phyloP scores from a whole-genome alignment of 2,113 vertebrate genomes.

The Symphodus melops region DNA sequence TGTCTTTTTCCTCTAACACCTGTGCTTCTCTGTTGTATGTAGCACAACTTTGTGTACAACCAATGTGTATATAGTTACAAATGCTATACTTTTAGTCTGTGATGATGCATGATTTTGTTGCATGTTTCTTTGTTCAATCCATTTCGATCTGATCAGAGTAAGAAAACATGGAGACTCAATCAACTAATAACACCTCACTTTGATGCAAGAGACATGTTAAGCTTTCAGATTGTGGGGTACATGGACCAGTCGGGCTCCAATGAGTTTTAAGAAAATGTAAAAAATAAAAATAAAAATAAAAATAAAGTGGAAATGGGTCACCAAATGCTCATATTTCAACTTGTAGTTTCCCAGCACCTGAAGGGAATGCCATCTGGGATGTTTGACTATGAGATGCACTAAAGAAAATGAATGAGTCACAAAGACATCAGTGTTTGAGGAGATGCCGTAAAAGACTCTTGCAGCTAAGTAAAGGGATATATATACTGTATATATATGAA shows the following conservation, averaged over 20 bases:
- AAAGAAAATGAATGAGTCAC: neutral
- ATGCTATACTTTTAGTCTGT: neutral
- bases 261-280: neutral
- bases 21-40: constrained; percentile 9
- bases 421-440: neutral
- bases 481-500: too few species aligned
- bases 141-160: neutral
- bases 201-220: neutral
- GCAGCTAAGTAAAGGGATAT: neutral
- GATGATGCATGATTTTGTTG: constrained; percentile 4
- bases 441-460: too few species aligned
- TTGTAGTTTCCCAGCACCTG: neutral
- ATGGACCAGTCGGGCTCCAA: neutral
- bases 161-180: neutral
- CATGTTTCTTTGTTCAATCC: constrained; percentile 17
- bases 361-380: neutral
- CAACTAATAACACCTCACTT: neutral
- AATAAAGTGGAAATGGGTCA: neutral
- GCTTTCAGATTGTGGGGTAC: neutral
- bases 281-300: too few species aligned
- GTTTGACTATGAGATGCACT: neutral
- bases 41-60: neutral
- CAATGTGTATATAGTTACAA: neutral
- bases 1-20: neutral
- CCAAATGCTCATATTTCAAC: neutral